phyloP scores from a whole-genome alignment of 35 echinoderm and acorn worm species.

The Lytechinus pictus region DNA sequence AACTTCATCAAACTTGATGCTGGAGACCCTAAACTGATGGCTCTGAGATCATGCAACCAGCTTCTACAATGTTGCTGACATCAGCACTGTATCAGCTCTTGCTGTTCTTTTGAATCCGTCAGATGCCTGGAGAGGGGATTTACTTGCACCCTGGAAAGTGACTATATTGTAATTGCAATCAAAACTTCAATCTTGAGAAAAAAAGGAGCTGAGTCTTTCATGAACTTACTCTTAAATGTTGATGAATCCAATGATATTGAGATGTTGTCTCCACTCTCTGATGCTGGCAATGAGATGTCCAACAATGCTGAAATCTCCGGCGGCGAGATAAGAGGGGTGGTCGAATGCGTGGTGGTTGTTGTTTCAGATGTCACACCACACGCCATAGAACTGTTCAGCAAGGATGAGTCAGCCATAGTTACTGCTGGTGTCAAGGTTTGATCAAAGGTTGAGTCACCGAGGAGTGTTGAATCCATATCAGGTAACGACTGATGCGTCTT shows the following conservation, averaged over 20 bases:
- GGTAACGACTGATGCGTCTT: not conserved
- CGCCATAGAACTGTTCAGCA: not conserved
- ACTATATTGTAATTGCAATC: too few species aligned
- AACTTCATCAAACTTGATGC: too few species aligned
- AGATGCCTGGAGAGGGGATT: too few species aligned
- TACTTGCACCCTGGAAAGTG: too few species aligned
- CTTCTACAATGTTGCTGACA: too few species aligned
- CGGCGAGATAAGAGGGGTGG: slow-evolving; percentile 59
- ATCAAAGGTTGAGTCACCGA: not conserved
- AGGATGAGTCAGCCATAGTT: not conserved
- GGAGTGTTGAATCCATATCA: not conserved
- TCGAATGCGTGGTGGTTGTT: not conserved
- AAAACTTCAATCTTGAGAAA: too few species aligned
- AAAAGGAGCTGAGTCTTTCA: too few species aligned
- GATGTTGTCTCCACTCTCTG: slow-evolving; percentile 55
- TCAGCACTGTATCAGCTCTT: too few species aligned
- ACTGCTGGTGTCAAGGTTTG: not conserved
- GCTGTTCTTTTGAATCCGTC: too few species aligned
- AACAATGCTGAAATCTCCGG: slow-evolving; percentile 87
- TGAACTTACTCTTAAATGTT: slow-evolving; percentile 52
- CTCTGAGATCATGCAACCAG: too few species aligned
- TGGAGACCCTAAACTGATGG: too few species aligned
- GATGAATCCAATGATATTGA: slow-evolving; percentile 37
- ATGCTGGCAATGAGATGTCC: slow-evolving; percentile 82
- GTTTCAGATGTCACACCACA: not conserved